Percentiles rank a stretch among this genome's conserved stretches.
Evolutionary conservation across 2,888 invertebrate genomes (phyloP).

Genomic region (Graphium colonna): DNA sequence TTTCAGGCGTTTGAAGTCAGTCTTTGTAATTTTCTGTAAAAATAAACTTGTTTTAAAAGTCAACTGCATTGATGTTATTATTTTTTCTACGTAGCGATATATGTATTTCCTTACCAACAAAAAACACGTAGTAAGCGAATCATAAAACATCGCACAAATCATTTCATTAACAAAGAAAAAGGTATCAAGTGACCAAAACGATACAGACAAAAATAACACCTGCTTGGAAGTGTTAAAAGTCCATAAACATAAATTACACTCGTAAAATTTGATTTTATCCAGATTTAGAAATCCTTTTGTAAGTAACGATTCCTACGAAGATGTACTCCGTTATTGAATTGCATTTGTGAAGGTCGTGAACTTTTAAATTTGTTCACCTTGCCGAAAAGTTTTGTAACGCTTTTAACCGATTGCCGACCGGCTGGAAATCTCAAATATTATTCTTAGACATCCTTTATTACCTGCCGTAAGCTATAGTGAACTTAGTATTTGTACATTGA

Average conservation of each 20-base stretch:
- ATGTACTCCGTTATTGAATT: constrained; percentile 47
- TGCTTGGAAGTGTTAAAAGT: background rate
- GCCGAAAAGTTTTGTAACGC: constrained; percentile 32
- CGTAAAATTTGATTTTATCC: background rate
- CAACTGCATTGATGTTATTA: too few relatives aligned
- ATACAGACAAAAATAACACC: too few relatives aligned
- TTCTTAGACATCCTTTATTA: constrained; percentile 2
- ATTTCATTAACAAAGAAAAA: too few relatives aligned
- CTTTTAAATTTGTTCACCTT: constrained; percentile 59
- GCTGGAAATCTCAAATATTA: constrained; percentile 32
- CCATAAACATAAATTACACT: background rate
- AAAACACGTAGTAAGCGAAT: too few relatives aligned
- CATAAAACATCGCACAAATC: too few relatives aligned
- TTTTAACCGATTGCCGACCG: background rate
- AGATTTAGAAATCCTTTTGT: background rate
- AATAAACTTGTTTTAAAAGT: too few relatives aligned
- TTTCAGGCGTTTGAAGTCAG: too few relatives aligned
- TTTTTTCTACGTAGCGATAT: too few relatives aligned
- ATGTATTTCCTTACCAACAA: too few relatives aligned
- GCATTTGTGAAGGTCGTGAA: constrained; percentile 53
- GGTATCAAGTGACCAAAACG: too few relatives aligned
- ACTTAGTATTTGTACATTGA: background rate
- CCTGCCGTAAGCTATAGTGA: background rate
- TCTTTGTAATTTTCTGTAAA: too few relatives aligned
- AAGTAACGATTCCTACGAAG: constrained; percentile 33